A percentile compares a stretch with the other conserved stretches of the same genome.
phyloP scores from a whole-genome alignment of 2,888 invertebrate species.

The Girardia tigrina region DNA sequence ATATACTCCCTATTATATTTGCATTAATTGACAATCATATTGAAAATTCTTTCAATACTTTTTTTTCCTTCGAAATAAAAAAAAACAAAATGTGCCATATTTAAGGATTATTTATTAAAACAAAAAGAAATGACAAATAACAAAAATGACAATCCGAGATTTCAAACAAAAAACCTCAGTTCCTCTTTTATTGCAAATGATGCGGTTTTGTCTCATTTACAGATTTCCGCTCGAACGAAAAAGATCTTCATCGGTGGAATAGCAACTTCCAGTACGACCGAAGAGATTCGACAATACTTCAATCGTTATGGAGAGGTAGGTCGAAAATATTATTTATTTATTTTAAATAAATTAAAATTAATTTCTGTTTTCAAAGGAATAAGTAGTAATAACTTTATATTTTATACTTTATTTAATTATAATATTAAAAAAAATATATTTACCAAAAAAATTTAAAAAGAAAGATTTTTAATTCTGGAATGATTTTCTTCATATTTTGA shows the following conservation, averaged over 20 bases:
- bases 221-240: constrained; percentile 99
- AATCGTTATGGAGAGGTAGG: constrained; percentile 98
- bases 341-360: no score
- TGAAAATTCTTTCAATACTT: neutral
- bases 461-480: no score
- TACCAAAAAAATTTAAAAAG: no score
- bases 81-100: neutral
- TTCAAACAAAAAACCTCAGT: constrained; percentile 16
- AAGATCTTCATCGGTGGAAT: constrained; percentile 99
- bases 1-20: neutral
- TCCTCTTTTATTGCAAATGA: neutral
- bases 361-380: no score
- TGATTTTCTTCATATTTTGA: no score
- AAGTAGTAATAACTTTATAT: no score
- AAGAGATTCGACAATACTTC: constrained; percentile 99
- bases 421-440: no score
- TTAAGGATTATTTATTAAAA: neutral
- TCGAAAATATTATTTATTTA: no score
- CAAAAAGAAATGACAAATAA: neutral
- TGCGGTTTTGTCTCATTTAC: constrained; percentile 41
- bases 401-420: no score
- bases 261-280: constrained; percentile 94
- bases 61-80: neutral
- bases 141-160: neutral
- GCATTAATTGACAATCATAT: neutral